Percentiles rank a stretch among this genome's conserved stretches.
Conservation (phyloP, 2,797 vertebrate genomes). For the Pterois miles region DNA sequence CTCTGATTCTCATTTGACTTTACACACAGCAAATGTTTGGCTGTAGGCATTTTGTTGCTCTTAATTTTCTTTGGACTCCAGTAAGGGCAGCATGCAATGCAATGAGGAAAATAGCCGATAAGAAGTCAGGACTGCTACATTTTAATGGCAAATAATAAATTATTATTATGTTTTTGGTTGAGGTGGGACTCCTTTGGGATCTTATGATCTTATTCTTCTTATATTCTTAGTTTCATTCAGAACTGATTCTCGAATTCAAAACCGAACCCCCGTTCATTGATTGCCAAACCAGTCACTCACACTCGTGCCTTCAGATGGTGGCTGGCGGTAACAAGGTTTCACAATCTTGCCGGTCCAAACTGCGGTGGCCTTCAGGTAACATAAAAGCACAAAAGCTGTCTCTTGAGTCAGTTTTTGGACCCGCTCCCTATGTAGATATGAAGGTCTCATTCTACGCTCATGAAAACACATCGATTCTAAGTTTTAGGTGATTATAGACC, state of each 20-base stretch:
- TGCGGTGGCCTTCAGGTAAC: too few species aligned
- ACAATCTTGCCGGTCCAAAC: too few species aligned
- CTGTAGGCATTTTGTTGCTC: constrained; percentile 13
- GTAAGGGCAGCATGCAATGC: neutral
- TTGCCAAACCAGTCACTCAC: neutral
- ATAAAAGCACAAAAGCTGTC: too few species aligned
- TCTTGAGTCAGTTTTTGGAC: too few species aligned
- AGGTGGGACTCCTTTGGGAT: neutral
- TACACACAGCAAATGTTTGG: neutral
- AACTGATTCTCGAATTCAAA: neutral
- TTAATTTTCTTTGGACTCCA: constrained; percentile 2
- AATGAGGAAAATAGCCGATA: neutral
- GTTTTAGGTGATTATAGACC: too few species aligned
- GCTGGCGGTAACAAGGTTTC: too few species aligned
- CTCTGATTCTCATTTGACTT: constrained; percentile 1
- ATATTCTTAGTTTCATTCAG: neutral
- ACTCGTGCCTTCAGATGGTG: too few species aligned
- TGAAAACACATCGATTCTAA: too few species aligned
- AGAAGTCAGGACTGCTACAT: neutral
- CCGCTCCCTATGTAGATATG: too few species aligned
- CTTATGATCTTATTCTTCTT: too few species aligned
- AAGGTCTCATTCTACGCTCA: too few species aligned
- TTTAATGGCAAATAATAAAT: neutral
- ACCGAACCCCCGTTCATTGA: rapidly evolving
- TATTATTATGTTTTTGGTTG: neutral